phyloP scores from a whole-genome alignment of 2,797 vertebrate species.

The Zalophus californianus region DNA sequence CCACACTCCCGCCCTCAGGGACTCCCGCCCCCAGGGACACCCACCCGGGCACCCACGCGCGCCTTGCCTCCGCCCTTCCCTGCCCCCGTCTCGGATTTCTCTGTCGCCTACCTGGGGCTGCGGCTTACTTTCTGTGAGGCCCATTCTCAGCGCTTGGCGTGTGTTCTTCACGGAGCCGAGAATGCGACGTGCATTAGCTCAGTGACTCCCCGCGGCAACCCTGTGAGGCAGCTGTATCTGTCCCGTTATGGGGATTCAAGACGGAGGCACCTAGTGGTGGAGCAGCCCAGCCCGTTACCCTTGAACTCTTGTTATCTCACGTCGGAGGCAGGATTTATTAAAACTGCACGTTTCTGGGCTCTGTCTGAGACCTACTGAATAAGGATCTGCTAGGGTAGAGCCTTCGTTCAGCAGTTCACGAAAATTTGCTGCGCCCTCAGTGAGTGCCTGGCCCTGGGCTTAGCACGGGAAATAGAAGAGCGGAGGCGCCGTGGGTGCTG shows the following conservation, averaged over 20 bases:
- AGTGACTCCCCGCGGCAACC: neutral
- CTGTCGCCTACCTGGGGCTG: no score
- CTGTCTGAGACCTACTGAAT: neutral
- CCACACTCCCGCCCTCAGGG: accelerated
- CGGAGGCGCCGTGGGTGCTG: neutral
- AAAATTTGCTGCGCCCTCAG: neutral
- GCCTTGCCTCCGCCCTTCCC: accelerated
- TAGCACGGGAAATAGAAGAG: no score
- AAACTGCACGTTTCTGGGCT: neutral
- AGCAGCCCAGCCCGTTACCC: no score
- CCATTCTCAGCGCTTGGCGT: accelerated
- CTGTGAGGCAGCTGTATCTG: neutral
- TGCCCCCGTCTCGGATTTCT: accelerated
- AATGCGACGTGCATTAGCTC: neutral
- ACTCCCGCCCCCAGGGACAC: accelerated
- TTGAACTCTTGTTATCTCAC: neutral
- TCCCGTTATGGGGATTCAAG: neutral
- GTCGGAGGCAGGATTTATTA: neutral
- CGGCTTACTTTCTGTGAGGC: no score
- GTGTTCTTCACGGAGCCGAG: neutral
- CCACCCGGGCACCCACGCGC: no score
- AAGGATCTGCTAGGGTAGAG: neutral
- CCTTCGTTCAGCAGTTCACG: neutral
- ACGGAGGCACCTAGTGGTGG: neutral
- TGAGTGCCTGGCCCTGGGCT: neutral